Evolutionary conservation across 2,888 invertebrate species (phyloP).

Genomic region (Lordiphosa andalusiaca): DNA sequence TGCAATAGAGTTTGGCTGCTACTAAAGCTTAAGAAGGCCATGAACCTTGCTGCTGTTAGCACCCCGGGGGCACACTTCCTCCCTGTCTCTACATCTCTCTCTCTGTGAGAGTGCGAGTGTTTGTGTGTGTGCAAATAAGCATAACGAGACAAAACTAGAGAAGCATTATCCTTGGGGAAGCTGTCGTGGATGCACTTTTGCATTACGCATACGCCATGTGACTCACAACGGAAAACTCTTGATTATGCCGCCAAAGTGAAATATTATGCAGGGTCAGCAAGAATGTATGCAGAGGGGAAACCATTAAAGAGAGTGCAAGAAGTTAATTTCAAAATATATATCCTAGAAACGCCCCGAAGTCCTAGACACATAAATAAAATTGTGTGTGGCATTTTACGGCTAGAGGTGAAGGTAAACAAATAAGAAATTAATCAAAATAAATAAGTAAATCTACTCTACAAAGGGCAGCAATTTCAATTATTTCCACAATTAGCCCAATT

Average conservation of each 20-base stretch:
- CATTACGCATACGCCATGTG: slow-evolving; percentile 51
- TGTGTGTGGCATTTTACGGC: too few species aligned
- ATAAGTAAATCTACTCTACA: too few species aligned
- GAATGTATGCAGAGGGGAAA: slow-evolving; percentile 39
- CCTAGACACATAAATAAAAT: too few species aligned
- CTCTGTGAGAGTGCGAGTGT: neutral
- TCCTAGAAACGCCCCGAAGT: too few species aligned
- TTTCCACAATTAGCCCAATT: too few species aligned
- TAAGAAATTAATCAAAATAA: too few species aligned
- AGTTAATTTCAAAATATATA: too few species aligned
- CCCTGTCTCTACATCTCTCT: neutral
- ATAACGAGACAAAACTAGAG: slow-evolving; percentile 52
- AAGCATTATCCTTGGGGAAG: slow-evolving; percentile 64
- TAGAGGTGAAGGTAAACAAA: too few species aligned
- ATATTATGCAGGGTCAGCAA: slow-evolving; percentile 58
- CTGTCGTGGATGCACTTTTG: slow-evolving; percentile 32
- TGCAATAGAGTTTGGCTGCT: slow-evolving; percentile 49
- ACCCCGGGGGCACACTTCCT: slow-evolving; percentile 41
- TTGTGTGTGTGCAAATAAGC: slow-evolving; percentile 51
- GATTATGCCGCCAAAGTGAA: slow-evolving; percentile 72
- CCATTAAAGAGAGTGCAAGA: slow-evolving; percentile 6
- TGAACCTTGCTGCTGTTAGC: slow-evolving; percentile 46
- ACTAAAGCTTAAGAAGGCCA: slow-evolving; percentile 32
- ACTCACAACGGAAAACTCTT: slow-evolving; percentile 58
- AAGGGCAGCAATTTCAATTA: too few species aligned